Evolutionary conservation across 2,888 invertebrate genomes (phyloP).

Genomic region (Scaptomyza polygonia): DNA sequence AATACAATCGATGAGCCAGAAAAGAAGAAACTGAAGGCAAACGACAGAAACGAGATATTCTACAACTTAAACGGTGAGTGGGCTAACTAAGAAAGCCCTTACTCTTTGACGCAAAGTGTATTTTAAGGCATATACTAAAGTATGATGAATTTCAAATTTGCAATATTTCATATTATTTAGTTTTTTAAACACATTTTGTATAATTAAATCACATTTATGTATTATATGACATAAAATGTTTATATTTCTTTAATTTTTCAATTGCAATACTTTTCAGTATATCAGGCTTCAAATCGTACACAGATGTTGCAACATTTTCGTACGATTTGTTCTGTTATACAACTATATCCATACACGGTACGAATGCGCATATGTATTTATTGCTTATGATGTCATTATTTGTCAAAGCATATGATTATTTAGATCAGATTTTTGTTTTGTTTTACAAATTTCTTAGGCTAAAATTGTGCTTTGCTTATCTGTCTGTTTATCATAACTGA

Average conservation of each 20-base stretch:
- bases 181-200: background rate
- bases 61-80: constrained; percentile 81
- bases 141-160: background rate
- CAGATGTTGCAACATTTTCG: background rate
- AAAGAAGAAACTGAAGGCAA: constrained; percentile 88
- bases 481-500: too few species aligned
- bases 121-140: constrained; percentile 5
- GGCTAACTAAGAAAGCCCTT: background rate
- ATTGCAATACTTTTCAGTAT: too few species aligned
- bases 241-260: too few species aligned
- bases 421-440: too few species aligned
- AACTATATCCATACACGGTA: background rate
- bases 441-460: too few species aligned
- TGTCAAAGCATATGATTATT: too few species aligned
- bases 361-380: background rate
- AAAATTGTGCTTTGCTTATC: too few species aligned
- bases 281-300: background rate
- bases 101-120: constrained; percentile 12
- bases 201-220: background rate
- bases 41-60: constrained; percentile 79
- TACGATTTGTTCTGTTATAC: background rate
- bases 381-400: constrained; percentile 14
- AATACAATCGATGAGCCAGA: constrained; percentile 85
- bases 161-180: background rate
- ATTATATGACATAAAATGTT: background rate